A percentile compares a stretch with the other conserved stretches of the same genome.
Conservation (phyloP, 2,888 invertebrate species). For the Mesopsocus fuscifrons region DNA sequence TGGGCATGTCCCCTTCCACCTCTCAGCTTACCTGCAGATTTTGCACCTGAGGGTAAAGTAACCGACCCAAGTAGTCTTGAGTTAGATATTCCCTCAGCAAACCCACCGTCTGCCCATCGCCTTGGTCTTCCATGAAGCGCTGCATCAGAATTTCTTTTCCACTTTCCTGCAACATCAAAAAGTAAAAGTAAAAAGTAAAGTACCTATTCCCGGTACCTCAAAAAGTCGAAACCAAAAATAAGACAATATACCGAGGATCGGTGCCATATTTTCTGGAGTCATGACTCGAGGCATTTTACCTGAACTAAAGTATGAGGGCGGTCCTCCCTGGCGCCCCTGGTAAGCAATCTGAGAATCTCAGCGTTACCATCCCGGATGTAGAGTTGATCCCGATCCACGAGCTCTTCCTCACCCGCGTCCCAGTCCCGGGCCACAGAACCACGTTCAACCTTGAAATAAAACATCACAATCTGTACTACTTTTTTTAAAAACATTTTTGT, state of each 20-base stretch:
- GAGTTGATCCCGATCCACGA: conserved; percentile 32
- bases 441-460: conserved; percentile 56
- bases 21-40: no score
- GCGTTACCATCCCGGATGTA: conserved; percentile 72
- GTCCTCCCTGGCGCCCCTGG: conserved; percentile 48
- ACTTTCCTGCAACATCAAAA: conserved; percentile 30
- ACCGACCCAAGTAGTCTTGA: neutral
- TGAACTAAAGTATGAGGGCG: conserved; percentile 10
- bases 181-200: neutral
- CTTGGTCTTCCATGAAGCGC: conserved; percentile 63
- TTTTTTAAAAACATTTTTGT: no score
- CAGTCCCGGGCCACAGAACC: conserved; percentile 30
- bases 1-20: no score
- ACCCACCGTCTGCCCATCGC: conserved; percentile 14
- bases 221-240: no score
- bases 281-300: no score
- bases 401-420: conserved; percentile 9
- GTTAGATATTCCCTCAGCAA: neutral
- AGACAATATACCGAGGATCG: no score
- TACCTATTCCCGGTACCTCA: no score
- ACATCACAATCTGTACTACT: no score
- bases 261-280: no score
- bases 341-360: conserved; percentile 61
- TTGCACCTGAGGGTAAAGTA: neutral
- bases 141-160: conserved; percentile 72